A percentile compares a stretch with the other conserved stretches of the same genome.
Evolutionary conservation across 2,113 vertebrate genomes (phyloP).

Genomic region (Ascaphus truei): DNA sequence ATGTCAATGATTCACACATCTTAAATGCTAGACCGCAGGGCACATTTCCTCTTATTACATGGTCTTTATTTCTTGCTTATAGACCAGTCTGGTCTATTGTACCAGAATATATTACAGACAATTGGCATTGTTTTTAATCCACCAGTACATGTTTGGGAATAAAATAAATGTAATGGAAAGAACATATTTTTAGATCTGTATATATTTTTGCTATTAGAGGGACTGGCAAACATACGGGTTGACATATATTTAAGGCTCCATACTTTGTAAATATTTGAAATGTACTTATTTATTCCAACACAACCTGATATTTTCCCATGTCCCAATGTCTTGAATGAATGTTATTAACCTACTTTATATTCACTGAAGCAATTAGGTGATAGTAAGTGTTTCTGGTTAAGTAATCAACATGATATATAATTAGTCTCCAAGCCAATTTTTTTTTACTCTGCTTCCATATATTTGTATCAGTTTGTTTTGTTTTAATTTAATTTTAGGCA

Average conservation of each 20-base stretch:
- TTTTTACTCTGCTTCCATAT: constrained; percentile 28
- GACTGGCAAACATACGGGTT: too few species aligned
- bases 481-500: constrained; percentile 13
- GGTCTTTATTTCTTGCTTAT: too few species aligned
- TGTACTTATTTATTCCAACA: constrained; percentile 1
- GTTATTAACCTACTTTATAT: constrained; percentile 53
- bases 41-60: too few species aligned
- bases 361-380: constrained; percentile 67
- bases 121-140: too few species aligned
- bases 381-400: constrained; percentile 49
- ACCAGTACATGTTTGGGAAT: too few species aligned
- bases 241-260: not conserved
- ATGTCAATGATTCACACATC: too few species aligned
- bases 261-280: not conserved
- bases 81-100: too few species aligned
- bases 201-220: too few species aligned
- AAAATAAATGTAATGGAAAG: too few species aligned
- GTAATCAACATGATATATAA: constrained; percentile 67
- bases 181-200: too few species aligned
- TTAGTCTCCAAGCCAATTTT: constrained; percentile 66
- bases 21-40: too few species aligned
- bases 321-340: constrained; percentile 7
- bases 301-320: not conserved
- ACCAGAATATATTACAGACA: too few species aligned
- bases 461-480: constrained; percentile 2